Percentiles rank a stretch among this genome's conserved stretches.
phyloP scores from a whole-genome alignment of 2,797 vertebrate genomes.

The Brachyalestes nurse region DNA sequence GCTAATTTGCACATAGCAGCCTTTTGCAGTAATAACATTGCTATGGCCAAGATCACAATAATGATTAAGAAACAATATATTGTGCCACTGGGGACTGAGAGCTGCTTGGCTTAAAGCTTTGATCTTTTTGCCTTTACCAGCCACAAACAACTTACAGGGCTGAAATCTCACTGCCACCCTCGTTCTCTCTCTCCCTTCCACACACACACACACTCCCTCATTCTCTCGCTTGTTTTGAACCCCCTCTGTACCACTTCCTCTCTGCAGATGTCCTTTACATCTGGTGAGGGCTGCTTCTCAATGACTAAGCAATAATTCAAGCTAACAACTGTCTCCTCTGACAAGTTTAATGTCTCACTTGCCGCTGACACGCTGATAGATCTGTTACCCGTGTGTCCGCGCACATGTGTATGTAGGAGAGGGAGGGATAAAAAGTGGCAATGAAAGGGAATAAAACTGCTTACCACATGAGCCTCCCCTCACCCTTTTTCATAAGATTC shows the following conservation, averaged over 20 bases:
- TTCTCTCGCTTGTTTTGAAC: conserved; percentile 68
- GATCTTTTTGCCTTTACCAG: conserved; percentile 20
- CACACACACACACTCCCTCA: neutral
- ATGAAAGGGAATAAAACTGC: conserved; percentile 17
- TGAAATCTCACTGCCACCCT: conserved; percentile 1
- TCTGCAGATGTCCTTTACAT: conserved; percentile 83
- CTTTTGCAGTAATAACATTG: neutral
- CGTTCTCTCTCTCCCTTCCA: conserved; percentile 1
- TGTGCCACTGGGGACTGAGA: neutral
- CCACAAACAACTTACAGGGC: conserved; percentile 21
- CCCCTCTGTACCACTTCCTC: conserved; percentile 76
- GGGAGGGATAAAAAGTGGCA: conserved; percentile 9
- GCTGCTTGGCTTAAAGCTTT: neutral
- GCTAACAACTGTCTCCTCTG: conserved; percentile 84
- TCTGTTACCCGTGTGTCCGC: conserved; percentile 27
- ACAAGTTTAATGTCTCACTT: conserved; percentile 82
- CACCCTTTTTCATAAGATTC: conserved; percentile 8
- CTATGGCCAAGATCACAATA: neutral
- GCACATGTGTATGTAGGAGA: conserved; percentile 4
- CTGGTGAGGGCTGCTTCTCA: conserved; percentile 78
- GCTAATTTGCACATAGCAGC: neutral
- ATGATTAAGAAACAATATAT: neutral
- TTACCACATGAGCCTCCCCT: neutral
- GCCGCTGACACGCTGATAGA: conserved; percentile 55
- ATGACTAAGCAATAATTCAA: conserved; percentile 83